Percentiles rank a stretch among this genome's conserved stretches.
Conservation (phyloP, 2,797 vertebrate genomes). For the Eutrigla gurnardus region DNA sequence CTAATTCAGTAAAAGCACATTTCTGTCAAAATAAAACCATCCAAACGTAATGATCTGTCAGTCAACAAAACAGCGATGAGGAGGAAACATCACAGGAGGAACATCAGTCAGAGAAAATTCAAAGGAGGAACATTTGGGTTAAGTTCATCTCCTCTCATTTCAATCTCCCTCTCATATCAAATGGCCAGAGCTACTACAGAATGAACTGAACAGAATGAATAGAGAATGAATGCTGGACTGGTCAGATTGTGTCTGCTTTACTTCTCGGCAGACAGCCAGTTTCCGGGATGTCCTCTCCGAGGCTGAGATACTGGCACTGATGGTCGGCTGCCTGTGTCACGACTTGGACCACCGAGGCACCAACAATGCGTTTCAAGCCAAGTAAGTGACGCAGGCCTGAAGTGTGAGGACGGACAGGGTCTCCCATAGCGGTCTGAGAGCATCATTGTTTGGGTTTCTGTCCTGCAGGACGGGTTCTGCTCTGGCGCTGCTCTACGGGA, state of each 20-base stretch:
- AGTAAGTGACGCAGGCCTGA: conserved; percentile 68
- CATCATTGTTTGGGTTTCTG: conserved; percentile 30
- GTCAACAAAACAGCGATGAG: conserved; percentile 7
- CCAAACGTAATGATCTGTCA: not conserved
- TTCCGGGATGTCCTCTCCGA: conserved; percentile 86
- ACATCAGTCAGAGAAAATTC: conserved; percentile 7
- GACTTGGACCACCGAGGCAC: conserved; percentile 87
- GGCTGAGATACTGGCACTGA: conserved; percentile 84
- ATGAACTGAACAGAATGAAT: too few species aligned
- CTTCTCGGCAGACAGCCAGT: conserved; percentile 76
- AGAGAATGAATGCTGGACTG: not conserved
- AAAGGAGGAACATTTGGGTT: not conserved
- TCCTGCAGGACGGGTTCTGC: conserved; percentile 84
- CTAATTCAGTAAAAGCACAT: not conserved
- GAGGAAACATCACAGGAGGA: conserved; percentile 16
- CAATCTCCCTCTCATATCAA: not conserved
- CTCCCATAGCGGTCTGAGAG: not conserved
- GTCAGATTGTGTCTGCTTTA: conserved; percentile 22
- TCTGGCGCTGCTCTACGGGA: conserved; percentile 85
- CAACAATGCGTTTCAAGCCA: conserved; percentile 89
- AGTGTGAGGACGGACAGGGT: not conserved
- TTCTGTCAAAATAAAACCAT: not conserved
- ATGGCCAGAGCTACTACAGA: not conserved
- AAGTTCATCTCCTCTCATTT: not conserved
- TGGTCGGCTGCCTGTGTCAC: conserved; percentile 88